These are phyloP conservation scores for Syrrhaptes paradoxus DNA, from an alignment of 2,113 vertebrate genomes.

Conservation along the genomic window DNA sequence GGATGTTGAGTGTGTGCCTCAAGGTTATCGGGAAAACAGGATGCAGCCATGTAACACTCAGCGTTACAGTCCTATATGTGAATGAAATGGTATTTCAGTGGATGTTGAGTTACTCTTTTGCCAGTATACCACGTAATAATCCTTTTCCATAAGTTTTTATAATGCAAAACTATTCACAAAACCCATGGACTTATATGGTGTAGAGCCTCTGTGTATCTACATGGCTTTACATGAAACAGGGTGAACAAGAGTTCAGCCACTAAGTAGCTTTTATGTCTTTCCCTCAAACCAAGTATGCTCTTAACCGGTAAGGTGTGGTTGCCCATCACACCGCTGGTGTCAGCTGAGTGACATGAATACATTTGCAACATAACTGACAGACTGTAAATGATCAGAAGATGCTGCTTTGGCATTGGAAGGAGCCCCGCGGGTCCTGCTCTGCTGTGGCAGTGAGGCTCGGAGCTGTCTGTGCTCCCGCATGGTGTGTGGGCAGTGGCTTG, in stretches of 20 bases:
- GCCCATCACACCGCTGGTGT: not conserved
- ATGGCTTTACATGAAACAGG: not conserved
- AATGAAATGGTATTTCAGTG: not conserved
- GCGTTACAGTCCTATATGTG: not conserved
- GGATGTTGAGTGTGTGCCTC: not conserved
- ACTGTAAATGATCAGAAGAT: not conserved
- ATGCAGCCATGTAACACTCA: not conserved
- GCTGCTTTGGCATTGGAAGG: not conserved
- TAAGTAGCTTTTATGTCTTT: not conserved
- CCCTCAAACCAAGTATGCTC: not conserved
- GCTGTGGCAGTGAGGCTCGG: not conserved
- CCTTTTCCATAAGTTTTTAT: not conserved
- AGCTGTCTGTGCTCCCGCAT: not conserved
- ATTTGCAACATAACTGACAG: not conserved
- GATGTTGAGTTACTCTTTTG: not conserved
- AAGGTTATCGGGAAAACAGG: not conserved
- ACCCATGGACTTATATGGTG: not conserved
- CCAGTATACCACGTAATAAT: not conserved
- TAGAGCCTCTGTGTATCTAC: not conserved
- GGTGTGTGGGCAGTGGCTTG: not conserved
- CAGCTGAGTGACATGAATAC: not conserved
- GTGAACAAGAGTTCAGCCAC: not conserved
- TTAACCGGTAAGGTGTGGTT: not conserved
- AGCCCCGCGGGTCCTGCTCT: accelerated
- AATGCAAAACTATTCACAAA: not conserved